Evolutionary conservation across 2,888 invertebrate species (phyloP).

Genomic region (Metalampra italica): DNA sequence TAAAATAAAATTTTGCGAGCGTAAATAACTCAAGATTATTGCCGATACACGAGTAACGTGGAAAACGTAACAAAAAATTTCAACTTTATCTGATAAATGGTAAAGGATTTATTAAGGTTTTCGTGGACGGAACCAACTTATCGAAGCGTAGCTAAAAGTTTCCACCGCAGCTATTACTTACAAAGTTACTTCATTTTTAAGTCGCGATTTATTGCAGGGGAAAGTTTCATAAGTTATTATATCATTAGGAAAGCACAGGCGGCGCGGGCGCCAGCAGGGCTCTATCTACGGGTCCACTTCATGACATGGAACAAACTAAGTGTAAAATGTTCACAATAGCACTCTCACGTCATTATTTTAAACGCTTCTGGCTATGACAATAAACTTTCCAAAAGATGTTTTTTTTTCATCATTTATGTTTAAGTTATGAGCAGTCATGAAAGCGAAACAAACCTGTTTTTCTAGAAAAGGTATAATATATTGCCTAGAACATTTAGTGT

Average conservation of each 20-base stretch:
- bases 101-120: constrained; percentile 53
- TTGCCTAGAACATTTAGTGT: too few species aligned
- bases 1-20: too few species aligned
- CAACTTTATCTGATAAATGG: neutral
- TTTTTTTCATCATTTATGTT: too few species aligned
- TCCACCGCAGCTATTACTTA: constrained; percentile 45
- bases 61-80: too few species aligned
- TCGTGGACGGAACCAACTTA: constrained; percentile 42
- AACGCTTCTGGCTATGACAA: too few species aligned
- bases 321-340: neutral
- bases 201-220: constrained; percentile 49
- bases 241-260: constrained; percentile 33
- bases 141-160: constrained; percentile 41
- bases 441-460: too few species aligned
- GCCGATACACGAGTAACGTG: too few species aligned
- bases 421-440: too few species aligned
- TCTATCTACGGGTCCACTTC: neutral
- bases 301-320: neutral
- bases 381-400: too few species aligned
- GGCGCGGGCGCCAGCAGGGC: neutral
- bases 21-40: neutral
- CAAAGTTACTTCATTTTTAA: constrained; percentile 55
- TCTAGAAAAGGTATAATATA: too few species aligned
- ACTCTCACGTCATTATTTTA: too few species aligned
- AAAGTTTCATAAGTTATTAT: constrained; percentile 39